These are phyloP conservation scores for Agrotis exclamationis DNA, from an alignment of 2,888 invertebrate species.

Conservation along the genomic window DNA sequence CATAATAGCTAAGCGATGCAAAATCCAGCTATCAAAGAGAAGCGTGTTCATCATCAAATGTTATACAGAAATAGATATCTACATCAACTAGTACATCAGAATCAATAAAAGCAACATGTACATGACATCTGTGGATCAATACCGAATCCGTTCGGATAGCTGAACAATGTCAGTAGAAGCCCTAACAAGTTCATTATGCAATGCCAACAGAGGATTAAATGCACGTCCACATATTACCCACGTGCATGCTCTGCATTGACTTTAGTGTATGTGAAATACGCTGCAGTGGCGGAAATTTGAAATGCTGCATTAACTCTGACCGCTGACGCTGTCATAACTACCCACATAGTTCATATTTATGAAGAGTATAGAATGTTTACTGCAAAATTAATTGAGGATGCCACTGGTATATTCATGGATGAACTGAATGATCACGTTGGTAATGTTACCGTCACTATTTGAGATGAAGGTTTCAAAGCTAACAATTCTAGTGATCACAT, in stretches of 20 bases:
- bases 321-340: not conserved
- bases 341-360: slow-evolving; percentile 37
- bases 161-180: slow-evolving; percentile 43
- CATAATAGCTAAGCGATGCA: too few species aligned
- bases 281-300: slow-evolving; percentile 44
- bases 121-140: slow-evolving; percentile 35
- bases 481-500: slow-evolving; percentile 3
- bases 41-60: not conserved
- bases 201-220: slow-evolving; percentile 52
- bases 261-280: slow-evolving; percentile 28
- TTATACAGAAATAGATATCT: not conserved
- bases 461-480: not conserved
- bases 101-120: slow-evolving; percentile 32
- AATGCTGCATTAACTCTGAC: slow-evolving; percentile 45
- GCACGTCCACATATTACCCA: slow-evolving; percentile 22
- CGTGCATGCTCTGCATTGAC: slow-evolving; percentile 10
- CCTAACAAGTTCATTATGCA: slow-evolving; percentile 53
- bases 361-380: not conserved
- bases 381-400: slow-evolving; percentile 8
- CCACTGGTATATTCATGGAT: slow-evolving; percentile 3
- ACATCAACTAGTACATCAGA: not conserved
- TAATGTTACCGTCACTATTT: not conserved
- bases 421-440: slow-evolving; percentile 6
- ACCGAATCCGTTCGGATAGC: slow-evolving; percentile 44
- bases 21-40: not conserved